These are phyloP conservation scores for Drosophila birchii DNA, from an alignment of 2,888 invertebrate genomes.

Conservation along the genomic window DNA sequence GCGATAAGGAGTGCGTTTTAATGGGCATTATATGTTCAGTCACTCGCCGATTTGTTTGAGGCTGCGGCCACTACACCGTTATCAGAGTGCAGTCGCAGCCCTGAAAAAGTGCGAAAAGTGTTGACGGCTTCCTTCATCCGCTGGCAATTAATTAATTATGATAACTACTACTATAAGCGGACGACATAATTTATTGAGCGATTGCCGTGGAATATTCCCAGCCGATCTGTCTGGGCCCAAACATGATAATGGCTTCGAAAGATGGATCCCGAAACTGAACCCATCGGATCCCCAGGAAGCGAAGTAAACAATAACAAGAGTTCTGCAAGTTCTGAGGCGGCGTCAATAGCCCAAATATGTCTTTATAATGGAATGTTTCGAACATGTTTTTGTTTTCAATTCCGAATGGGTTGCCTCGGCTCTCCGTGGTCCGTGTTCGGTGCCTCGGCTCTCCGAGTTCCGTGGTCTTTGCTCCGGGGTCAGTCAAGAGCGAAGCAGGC, in stretches of 20 bases:
- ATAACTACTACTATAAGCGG: conserved; percentile 50
- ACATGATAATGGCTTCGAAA: conserved; percentile 20
- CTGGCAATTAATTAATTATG: conserved; percentile 64
- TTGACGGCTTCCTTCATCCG: conserved; percentile 46
- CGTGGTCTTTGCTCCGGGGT: conserved; percentile 53
- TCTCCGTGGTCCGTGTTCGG: conserved; percentile 36
- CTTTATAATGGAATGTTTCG: conserved; percentile 73
- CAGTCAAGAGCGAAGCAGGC: conserved; percentile 57
- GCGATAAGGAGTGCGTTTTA: conserved; percentile 61
- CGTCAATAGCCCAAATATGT: conserved; percentile 56
- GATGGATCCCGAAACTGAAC: conserved; percentile 1
- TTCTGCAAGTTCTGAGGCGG: conserved; percentile 23
- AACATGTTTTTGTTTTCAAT: conserved; percentile 61
- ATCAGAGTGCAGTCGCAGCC: conserved; percentile 59
- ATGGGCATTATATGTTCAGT: conserved; percentile 45
- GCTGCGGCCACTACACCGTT: conserved; percentile 51
- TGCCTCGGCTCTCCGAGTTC: conserved; percentile 22
- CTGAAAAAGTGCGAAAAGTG: conserved; percentile 73
- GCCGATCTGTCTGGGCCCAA: conserved; percentile 28
- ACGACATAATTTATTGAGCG: conserved; percentile 55
- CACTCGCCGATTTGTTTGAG: conserved; percentile 58
- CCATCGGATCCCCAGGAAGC: conserved; percentile 15
- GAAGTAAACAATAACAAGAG: conserved; percentile 67
- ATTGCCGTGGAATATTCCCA: conserved; percentile 70
- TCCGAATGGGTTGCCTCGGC: conserved; percentile 43